Conservation (phyloP, 2,797 vertebrate species). For the Rhinella marina region DNA sequence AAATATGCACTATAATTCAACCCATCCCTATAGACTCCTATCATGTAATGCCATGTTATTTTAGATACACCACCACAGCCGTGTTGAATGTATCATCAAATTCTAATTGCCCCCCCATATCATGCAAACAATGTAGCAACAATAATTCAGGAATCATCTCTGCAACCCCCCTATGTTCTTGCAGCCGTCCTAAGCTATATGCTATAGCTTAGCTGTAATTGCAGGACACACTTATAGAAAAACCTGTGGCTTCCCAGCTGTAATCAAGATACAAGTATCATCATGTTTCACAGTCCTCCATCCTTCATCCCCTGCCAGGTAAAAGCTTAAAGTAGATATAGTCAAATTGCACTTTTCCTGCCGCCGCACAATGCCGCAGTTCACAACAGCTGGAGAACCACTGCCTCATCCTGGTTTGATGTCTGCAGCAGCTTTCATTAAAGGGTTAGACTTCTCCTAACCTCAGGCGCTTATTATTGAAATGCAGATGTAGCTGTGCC, state of each 20-base stretch:
- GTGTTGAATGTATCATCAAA: background rate
- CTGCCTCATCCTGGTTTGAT: background rate
- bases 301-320: slow-evolving; percentile 1
- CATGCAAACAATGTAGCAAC: background rate
- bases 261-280: background rate
- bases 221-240: background rate
- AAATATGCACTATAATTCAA: background rate
- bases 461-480: background rate
- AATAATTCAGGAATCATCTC: background rate
- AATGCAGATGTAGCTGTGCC: slow-evolving; percentile 8
- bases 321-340: background rate
- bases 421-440: background rate
- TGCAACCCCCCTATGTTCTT: background rate
- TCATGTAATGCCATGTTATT: background rate
- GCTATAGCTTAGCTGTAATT: background rate
- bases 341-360: background rate
- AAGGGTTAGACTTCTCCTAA: background rate
- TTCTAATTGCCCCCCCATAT: background rate
- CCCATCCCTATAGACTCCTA: background rate
- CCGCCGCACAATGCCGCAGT: background rate
- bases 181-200: background rate
- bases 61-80: background rate
- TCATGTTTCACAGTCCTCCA: background rate
- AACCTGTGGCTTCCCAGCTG: slow-evolving; percentile 1
- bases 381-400: background rate